phyloP scores from a whole-genome alignment of 2,888 invertebrate genomes.

The Stramonita haemastoma region DNA sequence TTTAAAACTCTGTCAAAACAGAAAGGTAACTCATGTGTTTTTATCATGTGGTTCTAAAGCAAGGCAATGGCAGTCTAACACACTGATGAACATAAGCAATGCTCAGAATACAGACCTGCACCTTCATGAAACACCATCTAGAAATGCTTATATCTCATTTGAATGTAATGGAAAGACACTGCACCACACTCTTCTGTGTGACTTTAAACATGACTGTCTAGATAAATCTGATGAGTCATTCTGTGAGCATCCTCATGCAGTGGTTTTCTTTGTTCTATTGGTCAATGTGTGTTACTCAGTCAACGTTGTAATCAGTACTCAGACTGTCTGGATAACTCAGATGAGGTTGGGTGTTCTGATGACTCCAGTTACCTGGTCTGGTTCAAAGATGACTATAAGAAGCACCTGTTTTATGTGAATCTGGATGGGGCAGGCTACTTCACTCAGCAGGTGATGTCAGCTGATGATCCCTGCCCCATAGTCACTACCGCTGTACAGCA shows the following conservation, averaged over 20 bases:
- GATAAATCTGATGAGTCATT: slow-evolving; percentile 7
- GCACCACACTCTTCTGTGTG: not conserved
- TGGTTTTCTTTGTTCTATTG: not conserved
- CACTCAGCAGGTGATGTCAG: not conserved
- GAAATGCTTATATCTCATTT: not conserved
- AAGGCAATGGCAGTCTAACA: not conserved
- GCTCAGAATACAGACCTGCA: not conserved
- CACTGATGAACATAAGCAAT: not conserved
- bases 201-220: not conserved
- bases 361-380: not conserved
- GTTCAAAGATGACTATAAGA: not conserved
- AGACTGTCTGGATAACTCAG: slow-evolving; percentile 2
- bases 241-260: not conserved
- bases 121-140: not conserved
- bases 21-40: not conserved
- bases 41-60: not conserved
- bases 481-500: not conserved
- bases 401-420: not conserved
- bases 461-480: not conserved
- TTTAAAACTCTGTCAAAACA: not conserved
- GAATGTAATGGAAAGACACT: not conserved
- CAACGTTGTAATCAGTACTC: not conserved
- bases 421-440: not conserved
- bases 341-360: not conserved
- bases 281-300: not conserved